Evolutionary conservation across 2,113 vertebrate species (phyloP), one percentile per base, ranked within the genome.

Genomic region (Ptychochromis oligacanthus): DNA sequence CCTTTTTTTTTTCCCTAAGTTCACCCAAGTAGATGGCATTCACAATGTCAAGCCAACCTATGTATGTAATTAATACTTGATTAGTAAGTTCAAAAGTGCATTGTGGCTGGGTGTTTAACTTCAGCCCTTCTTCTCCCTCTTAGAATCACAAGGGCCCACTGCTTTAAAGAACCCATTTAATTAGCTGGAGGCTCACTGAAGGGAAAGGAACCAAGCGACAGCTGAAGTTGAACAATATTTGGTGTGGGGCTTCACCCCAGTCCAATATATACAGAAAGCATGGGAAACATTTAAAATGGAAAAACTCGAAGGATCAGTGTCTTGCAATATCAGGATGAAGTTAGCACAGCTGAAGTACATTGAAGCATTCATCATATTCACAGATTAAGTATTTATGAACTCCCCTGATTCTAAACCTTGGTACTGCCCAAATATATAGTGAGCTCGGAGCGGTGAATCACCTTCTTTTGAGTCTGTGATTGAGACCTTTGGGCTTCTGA

Each of bases 401-500:
- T 7, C 36, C 28, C 1, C 62, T 72, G 2, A n/a, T 31, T 70
- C 84, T 91, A 94, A 52, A 84, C 83, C 38, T 93, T 94, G 9
- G 93, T 94, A 54, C 95, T 86, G 10, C 82, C 87, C 57, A 95
- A 88, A 57, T 95, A 93, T 58, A 95, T 92, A 1, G 92, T 95
- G 34, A 95, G 93, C 81, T 96, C 94, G 20, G 96, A 93, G 60
- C 94, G 92, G 70, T 95, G 95, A 13, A 95, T 64, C 17, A 75
- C 70, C 58, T 91, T 89, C 10, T 81, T 67, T 82, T 86, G 87
- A 15, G 46, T 64, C 38, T 79, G 84, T 8, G 70, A 13, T 28
- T 72, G 87, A 15, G 81, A 17, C 57, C 54, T 91, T n/a, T 92
- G 94, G 36, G 82, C 87, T 55, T 92, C 89, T 13, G 94, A 90